Base-by-base conservation (phyloP, 1,140 invertebrate species). In the Rhagoletis pomonella region DNA sequence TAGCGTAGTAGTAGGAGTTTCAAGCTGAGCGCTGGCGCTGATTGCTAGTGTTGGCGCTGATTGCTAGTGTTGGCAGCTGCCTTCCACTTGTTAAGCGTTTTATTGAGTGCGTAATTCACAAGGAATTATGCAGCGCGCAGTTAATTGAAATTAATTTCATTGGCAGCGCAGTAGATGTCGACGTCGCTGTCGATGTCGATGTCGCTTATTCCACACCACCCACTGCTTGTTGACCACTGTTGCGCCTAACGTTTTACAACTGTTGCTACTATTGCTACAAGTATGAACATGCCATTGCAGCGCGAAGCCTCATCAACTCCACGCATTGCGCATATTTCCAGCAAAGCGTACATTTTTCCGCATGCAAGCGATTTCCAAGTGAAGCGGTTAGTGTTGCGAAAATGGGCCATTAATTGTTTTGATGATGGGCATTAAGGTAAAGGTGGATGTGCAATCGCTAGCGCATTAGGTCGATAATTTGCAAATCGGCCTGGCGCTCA, bases 121-220 rank as follows among this genome's bases (percentile, higher is more conserved):
- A 85, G 73, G 73, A 81, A 19, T 58, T 9, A 42, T 29, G 19
- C 84, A 85, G 62, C 55, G 60, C 44, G 62, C 84, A 62, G 84
- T 85, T 85, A 85, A 85, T 85, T 85, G 60, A 85, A 62, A 60
- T 85, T 85, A 85, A 85, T 85, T 85, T 58, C 73, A 81, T 81
- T 29, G 7, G 73, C 73, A 81, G 73, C 44, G n/a, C 17, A 10
- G 73, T 55, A 6, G 10, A 62, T 9, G 50, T 55, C 42, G 14
- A n/a, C 67, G 14, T 12, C 73, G 29, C 3, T 12, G 60, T 12
- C 17, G 60, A 62, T 4, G 60, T 12, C 4, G 60, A n/a, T n/a
- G n/a, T n/a, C n/a, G n/a, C n/a, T n/a, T n/a, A n/a, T n/a, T n/a
- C n/a, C n/a, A n/a, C n/a, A n/a, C 64, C 29, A 67, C 5, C n/a